Conservation (phyloP, 2,888 invertebrate species). For the Adelognathus sp. region DNA sequence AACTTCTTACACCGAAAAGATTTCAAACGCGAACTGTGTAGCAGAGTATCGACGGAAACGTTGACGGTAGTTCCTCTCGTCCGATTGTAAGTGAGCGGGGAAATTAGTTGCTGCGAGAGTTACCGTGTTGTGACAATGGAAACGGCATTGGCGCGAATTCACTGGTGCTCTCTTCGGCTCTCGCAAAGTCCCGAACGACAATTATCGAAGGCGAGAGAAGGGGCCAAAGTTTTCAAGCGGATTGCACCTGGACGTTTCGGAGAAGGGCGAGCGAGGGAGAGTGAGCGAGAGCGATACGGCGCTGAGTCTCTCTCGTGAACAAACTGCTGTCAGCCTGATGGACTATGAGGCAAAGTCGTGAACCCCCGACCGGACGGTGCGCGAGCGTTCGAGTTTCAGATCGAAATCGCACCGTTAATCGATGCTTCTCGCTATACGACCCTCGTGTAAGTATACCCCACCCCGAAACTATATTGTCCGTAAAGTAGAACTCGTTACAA, state of each 20-base stretch:
- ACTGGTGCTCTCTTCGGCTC: background rate
- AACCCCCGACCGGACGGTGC: background rate
- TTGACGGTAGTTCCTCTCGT: background rate
- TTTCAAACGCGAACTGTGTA: background rate
- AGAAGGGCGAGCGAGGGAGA: constrained; percentile 24
- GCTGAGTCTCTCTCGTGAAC: constrained; percentile 12
- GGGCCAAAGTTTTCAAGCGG: constrained; percentile 29
- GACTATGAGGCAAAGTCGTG: constrained; percentile 7
- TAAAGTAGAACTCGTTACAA: background rate
- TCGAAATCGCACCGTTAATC: constrained; percentile 26
- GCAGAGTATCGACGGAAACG: background rate
- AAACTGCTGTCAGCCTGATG: constrained; percentile 35
- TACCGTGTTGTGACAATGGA: constrained; percentile 36
- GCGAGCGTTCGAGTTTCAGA: background rate
- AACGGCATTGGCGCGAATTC: constrained; percentile 48
- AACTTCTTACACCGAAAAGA: background rate
- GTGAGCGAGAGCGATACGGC: background rate
- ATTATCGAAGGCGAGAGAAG: constrained; percentile 24
- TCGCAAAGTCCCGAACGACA: constrained; percentile 38
- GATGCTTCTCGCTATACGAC: background rate
- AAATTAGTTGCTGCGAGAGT: background rate
- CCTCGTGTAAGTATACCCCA: background rate
- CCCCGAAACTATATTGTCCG: background rate
- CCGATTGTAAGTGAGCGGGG: background rate
- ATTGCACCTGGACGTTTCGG: constrained; percentile 50